Evolutionary conservation across 2,888 invertebrate genomes (phyloP), one percentile per base, ranked within the genome.

Genomic region (Cryptophagus acutangulus): DNA sequence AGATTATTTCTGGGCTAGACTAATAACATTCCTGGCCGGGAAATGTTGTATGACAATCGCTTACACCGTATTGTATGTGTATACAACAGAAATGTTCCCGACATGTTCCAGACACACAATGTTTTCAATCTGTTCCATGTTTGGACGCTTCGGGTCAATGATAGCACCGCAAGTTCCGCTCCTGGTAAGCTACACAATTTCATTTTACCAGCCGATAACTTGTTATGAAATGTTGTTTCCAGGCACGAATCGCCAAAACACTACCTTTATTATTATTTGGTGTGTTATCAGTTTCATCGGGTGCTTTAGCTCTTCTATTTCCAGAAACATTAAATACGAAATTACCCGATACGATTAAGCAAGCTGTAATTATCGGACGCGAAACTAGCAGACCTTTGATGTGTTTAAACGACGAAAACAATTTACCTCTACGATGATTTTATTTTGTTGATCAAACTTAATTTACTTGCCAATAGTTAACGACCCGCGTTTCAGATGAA

Each of bases 161-260:
- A 63, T 82, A 37, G 82, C 84, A 17, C 84, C 84, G 24, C 83
- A 82, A 66, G 79, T 82, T 8, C 80, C 80, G 10, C 66, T 83
- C 24, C 63, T 84, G 69, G 80, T 79, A 58, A 57, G 66, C 2
- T 14, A 31, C 26, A 15, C 18, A 8, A 39, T 31, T 44, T 17
- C 39, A 37, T 40, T 20, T 20, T 8, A n/a, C n/a, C n/a, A n/a
- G n/a, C n/a, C n/a, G n/a, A n/a, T n/a, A n/a, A n/a, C n/a, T n/a
- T n/a, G n/a, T n/a, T n/a, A n/a, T n/a, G n/a, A n/a, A n/a, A n/a
- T n/a, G 9, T 20, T 20, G 3, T 26, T 26, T 65, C 33, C 66
- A 76, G 75, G 70, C 73, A 43, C 67, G 71, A 0, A 66, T 72
- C 37, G 75, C 72, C 69, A 57, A 67, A 1, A 71, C 72, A 1